Percentiles rank a stretch among this genome's conserved stretches.
Evolutionary conservation across 2,113 vertebrate genomes (phyloP).

Genomic region (Pedionomus torquatus): DNA sequence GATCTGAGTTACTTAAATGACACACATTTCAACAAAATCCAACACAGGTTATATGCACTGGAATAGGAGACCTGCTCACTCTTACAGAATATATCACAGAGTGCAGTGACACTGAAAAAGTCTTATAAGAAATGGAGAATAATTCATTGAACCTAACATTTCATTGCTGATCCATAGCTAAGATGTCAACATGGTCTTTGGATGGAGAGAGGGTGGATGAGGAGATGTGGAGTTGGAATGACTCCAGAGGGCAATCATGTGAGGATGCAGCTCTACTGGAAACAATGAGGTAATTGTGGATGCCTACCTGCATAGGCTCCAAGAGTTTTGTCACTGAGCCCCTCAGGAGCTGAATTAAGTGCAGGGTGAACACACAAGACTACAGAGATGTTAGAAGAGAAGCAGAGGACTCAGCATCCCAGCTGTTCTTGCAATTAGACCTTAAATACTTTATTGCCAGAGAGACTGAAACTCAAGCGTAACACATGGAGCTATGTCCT

Average conservation of each 20-base stretch:
- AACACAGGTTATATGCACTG: neutral
- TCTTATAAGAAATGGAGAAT: neutral
- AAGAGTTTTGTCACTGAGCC: neutral
- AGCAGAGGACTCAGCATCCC: neutral
- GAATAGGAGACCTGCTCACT: neutral
- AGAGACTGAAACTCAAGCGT: neutral
- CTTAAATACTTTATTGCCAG: neutral
- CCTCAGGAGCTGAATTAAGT: neutral
- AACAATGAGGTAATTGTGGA: neutral
- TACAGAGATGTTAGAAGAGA: neutral
- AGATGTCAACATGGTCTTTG: neutral
- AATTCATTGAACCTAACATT: neutral
- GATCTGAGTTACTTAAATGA: neutral
- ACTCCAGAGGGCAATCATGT: neutral
- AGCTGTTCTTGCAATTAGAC: neutral
- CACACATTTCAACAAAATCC: neutral
- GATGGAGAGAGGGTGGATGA: neutral
- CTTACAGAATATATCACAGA: neutral
- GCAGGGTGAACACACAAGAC: neutral
- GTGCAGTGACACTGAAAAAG: neutral
- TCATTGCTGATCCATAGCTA: neutral
- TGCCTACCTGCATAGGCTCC: neutral
- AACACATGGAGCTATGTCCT: accelerated
- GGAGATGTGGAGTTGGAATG: neutral
- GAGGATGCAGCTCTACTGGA: neutral